phyloP scores from a whole-genome alignment of 2,797 vertebrate genomes.

The Oophaga sylvatica region DNA sequence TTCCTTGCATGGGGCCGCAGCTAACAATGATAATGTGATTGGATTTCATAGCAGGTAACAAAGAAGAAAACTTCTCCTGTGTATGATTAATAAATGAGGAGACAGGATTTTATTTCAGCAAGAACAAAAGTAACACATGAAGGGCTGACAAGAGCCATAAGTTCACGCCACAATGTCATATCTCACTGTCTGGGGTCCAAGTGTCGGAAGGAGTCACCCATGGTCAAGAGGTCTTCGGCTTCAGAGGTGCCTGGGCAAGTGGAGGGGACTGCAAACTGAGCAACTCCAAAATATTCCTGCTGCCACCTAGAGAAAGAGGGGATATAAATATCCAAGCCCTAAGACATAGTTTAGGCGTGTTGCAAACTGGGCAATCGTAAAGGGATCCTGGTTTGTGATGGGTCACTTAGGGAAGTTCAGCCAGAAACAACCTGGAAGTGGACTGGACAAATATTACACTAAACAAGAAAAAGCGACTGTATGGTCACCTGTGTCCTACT shows the following conservation, averaged over 20 bases:
- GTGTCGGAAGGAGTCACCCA: background rate
- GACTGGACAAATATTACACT: background rate
- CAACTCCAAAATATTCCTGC: background rate
- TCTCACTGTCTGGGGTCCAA: background rate
- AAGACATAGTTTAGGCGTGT: background rate
- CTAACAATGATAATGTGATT: conserved; percentile 46
- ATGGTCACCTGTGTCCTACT: background rate
- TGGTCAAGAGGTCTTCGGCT: background rate
- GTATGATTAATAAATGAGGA: conserved; percentile 43
- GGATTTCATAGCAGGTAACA: conserved; percentile 46
- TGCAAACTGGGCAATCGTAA: background rate
- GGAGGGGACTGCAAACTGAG: background rate
- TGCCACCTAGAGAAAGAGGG: background rate
- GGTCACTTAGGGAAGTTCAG: background rate
- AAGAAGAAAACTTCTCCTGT: conserved; percentile 34
- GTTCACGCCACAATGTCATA: background rate
- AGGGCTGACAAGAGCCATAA: background rate
- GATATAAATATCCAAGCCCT: no score
- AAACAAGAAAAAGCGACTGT: background rate
- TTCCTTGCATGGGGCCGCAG: conserved; percentile 27
- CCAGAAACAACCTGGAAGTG: background rate
- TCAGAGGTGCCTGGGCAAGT: background rate
- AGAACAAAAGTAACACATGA: conserved; percentile 6
- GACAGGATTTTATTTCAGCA: conserved; percentile 24
- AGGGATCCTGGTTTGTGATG: background rate